Evolutionary conservation across 2,797 vertebrate genomes (phyloP).

Genomic region (Basileuterus tristriatus): DNA sequence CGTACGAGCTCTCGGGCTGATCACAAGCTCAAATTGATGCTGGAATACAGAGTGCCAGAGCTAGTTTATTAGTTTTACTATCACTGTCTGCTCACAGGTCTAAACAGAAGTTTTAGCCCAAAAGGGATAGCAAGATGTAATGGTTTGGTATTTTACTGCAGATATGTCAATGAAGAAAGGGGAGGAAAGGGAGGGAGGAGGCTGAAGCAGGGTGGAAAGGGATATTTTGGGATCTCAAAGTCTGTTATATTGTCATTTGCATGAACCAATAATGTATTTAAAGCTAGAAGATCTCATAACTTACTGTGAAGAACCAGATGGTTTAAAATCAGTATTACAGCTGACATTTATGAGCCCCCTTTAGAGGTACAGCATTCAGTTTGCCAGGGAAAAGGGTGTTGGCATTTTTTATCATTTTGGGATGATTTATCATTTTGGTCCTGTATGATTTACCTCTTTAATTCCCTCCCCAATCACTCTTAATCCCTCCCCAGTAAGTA

Average conservation of each 20-base stretch:
- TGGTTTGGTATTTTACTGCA: not conserved
- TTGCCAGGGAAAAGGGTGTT: fast-evolving
- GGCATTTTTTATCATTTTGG: not conserved
- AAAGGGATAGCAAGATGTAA: not conserved
- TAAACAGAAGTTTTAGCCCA: not conserved
- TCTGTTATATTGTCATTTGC: not conserved
- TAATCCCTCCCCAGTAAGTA: not conserved
- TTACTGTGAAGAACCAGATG: not conserved
- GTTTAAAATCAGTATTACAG: slow-evolving; percentile 54
- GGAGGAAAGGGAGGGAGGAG: not conserved
- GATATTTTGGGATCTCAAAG: not conserved
- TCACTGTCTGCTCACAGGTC: not conserved
- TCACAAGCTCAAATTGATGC: not conserved
- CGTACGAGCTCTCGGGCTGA: not conserved
- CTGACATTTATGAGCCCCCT: slow-evolving; percentile 61
- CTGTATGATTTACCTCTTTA: slow-evolving; percentile 25
- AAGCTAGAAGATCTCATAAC: not conserved
- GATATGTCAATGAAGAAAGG: not conserved
- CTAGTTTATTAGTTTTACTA: not conserved
- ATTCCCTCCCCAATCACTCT: not conserved
- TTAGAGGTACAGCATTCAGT: slow-evolving; percentile 2
- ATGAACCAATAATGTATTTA: slow-evolving; percentile 21
- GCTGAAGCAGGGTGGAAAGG: not conserved
- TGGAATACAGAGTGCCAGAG: not conserved
- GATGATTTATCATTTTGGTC: not conserved